Conservation (phyloP, 1,140 invertebrate genomes). For the Neodiprion virginianus region DNA sequence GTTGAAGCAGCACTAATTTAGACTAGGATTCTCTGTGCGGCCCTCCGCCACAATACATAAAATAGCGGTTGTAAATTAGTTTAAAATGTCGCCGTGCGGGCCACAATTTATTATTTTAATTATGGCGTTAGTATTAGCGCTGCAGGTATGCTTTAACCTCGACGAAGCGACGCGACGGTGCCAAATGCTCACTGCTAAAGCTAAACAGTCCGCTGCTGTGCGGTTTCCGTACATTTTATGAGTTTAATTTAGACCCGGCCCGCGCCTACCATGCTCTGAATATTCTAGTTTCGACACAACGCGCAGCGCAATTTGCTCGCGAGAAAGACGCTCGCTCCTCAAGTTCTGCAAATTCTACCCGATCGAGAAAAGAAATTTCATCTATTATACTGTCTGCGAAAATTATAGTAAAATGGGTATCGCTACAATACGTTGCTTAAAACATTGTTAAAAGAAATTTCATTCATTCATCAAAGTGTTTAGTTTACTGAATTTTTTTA, state of each 20-base stretch:
- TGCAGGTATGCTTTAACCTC: slow-evolving; percentile 12
- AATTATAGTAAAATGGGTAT: no score
- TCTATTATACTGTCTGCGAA: no score
- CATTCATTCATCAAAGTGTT: no score
- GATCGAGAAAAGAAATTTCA: no score
- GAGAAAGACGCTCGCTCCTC: slow-evolving; percentile 8
- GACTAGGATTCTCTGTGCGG: not conserved
- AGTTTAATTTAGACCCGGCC: slow-evolving; percentile 51
- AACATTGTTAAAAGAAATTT: no score
- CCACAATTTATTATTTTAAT: slow-evolving; percentile 51
- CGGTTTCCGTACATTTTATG: slow-evolving; percentile 48
- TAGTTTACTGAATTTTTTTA: no score
- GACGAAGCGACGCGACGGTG: not conserved
- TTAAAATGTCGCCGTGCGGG: slow-evolving; percentile 29
- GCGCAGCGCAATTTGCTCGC: slow-evolving; percentile 22
- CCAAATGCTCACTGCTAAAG: slow-evolving; percentile 31
- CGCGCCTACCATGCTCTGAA: slow-evolving; percentile 29
- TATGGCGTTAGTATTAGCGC: slow-evolving; percentile 26
- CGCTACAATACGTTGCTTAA: no score
- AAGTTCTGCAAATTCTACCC: no score
- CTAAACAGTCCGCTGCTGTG: slow-evolving; percentile 30
- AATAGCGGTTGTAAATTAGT: slow-evolving; percentile 32
- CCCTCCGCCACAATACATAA: not conserved
- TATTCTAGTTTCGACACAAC: slow-evolving; percentile 38
- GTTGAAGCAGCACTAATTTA: not conserved